A percentile compares a stretch with the other conserved stretches of the same genome.
Evolutionary conservation across 2,797 vertebrate genomes (phyloP).

Genomic region (Rhabdomys pumilio): DNA sequence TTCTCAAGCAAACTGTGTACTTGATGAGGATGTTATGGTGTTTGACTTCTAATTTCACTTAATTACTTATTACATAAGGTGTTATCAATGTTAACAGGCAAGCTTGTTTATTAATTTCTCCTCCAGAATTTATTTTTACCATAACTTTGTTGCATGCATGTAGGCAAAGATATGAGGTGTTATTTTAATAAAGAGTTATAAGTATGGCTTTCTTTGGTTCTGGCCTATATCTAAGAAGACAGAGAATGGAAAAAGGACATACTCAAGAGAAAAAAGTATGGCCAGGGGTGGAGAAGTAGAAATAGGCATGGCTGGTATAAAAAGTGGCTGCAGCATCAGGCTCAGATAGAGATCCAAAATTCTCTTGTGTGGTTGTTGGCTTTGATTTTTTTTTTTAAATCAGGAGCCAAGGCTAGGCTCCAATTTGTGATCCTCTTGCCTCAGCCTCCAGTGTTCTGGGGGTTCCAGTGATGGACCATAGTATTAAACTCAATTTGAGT

Average conservation of each 20-base stretch:
- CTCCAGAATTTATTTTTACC: constrained; percentile 48
- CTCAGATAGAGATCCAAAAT: constrained; percentile 33
- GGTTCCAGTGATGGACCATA: not conserved
- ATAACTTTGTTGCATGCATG: constrained; percentile 66
- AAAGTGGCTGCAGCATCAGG: not conserved
- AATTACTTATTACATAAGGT: constrained; percentile 55
- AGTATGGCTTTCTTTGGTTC: constrained; percentile 60
- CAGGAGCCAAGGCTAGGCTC: not conserved
- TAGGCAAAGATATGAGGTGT: constrained; percentile 56
- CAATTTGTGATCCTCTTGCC: not conserved
- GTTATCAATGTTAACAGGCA: constrained; percentile 45
- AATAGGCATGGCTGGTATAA: constrained; percentile 7
- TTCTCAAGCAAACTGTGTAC: constrained; percentile 61
- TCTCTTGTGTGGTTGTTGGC: not conserved
- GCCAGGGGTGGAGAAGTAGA: not conserved
- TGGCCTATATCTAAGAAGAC: constrained; percentile 10
- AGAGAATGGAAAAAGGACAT: constrained; percentile 31
- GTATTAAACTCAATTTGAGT: not conserved
- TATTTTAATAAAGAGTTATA: constrained; percentile 76
- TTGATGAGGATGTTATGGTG: constrained; percentile 50
- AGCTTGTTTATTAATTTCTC: constrained; percentile 56
- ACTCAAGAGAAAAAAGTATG: not conserved
- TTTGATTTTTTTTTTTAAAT: not conserved
- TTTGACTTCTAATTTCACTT: constrained; percentile 64
- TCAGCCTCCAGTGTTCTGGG: not conserved